These are phyloP conservation scores for Dipodomys stephensi DNA, from an alignment of 2,113 vertebrate species.

Conservation along the genomic window DNA sequence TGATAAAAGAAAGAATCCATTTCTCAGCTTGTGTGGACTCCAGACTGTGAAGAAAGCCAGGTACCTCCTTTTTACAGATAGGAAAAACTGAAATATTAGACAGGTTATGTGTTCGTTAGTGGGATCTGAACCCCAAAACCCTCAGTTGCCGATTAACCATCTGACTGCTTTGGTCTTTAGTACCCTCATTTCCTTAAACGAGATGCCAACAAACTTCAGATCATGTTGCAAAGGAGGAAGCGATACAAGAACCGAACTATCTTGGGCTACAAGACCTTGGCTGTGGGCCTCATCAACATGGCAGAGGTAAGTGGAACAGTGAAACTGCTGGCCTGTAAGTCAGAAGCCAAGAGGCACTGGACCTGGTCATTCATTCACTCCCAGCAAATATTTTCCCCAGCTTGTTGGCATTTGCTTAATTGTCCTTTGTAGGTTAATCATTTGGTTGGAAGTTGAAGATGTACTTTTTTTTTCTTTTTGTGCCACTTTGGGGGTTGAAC, in stretches of 20 bases:
- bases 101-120: not conserved
- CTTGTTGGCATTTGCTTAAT: not conserved
- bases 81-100: not conserved
- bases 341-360: fast-evolving
- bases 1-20: not conserved
- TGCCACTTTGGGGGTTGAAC: no score
- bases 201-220: constrained; percentile 95
- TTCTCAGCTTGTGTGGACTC: not conserved
- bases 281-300: constrained; percentile 96
- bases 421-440: not conserved
- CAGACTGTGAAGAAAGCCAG: not conserved
- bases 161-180: constrained; percentile 78
- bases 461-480: not conserved
- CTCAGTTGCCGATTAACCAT: not conserved
- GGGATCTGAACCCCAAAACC: not conserved
- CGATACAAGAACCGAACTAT: constrained; percentile 97
- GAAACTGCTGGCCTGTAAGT: no score
- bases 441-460: constrained; percentile 5
- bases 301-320: constrained; percentile 88
- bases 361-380: not conserved
- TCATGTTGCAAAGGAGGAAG: constrained; percentile 95
- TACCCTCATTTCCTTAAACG: constrained; percentile 96
- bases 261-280: constrained; percentile 95
- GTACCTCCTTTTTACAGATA: not conserved
- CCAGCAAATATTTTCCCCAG: not conserved